phyloP scores from a whole-genome alignment of 2,888 invertebrate species.

The Lithophane ornitopus region DNA sequence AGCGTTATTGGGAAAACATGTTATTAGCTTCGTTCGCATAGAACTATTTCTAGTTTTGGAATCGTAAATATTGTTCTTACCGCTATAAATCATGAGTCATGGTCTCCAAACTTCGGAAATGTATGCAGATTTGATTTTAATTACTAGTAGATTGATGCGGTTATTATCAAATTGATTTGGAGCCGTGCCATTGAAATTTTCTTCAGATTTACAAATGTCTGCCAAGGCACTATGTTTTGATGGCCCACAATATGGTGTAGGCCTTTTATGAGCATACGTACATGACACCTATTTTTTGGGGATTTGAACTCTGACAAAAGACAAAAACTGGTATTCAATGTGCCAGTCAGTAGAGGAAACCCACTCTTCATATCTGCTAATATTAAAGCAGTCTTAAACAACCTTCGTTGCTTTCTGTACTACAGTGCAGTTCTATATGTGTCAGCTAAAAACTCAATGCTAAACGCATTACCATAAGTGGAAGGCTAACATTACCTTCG shows the following conservation, averaged over 20 bases:
- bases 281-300: no score
- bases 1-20: slow-evolving; percentile 6
- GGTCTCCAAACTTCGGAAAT: slow-evolving; percentile 2
- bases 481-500: slow-evolving; percentile 35
- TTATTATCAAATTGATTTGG: slow-evolving; percentile 30
- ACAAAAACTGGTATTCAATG: no score
- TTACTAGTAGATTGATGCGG: slow-evolving; percentile 18
- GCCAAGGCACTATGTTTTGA: neutral
- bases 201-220: neutral
- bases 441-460: slow-evolving; percentile 41
- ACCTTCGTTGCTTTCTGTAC: neutral
- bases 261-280: no score
- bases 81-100: slow-evolving; percentile 20
- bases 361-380: neutral
- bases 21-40: neutral
- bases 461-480: slow-evolving; percentile 47
- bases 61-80: slow-evolving; percentile 41
- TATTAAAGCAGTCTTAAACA: neutral
- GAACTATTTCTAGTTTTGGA: slow-evolving; percentile 25
- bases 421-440: neutral
- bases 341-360: no score
- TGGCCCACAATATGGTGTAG: neutral
- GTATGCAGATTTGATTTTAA: slow-evolving; percentile 34
- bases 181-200: slow-evolving; percentile 10
- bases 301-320: no score